Conservation (phyloP, 1,140 invertebrate species). For the Eriocheir sinensis region DNA sequence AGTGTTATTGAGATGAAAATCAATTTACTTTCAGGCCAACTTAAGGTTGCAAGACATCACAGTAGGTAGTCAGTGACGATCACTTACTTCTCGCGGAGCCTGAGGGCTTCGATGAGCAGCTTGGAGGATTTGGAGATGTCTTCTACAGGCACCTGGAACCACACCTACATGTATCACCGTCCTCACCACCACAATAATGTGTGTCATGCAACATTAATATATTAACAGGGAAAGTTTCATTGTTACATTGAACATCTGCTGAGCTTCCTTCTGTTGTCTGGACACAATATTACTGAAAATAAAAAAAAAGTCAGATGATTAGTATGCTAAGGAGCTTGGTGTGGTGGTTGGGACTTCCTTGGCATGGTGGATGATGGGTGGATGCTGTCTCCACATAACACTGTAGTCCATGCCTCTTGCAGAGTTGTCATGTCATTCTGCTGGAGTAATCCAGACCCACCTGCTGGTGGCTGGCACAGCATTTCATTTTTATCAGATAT, state of each 20-base stretch:
- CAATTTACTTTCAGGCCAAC: neutral
- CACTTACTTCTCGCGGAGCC: constrained; percentile 70
- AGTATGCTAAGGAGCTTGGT: too few species aligned
- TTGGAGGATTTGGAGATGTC: constrained; percentile 72
- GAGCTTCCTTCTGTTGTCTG: neutral
- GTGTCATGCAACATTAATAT: constrained; percentile 11
- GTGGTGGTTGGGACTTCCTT: too few species aligned
- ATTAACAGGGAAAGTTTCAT: neutral
- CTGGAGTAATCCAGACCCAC: too few species aligned
- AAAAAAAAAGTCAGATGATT: too few species aligned
- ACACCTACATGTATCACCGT: neutral
- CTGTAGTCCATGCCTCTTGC: too few species aligned
- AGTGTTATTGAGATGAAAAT: neutral
- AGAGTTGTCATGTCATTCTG: too few species aligned
- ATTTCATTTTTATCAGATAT: too few species aligned
- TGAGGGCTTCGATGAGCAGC: constrained; percentile 65
- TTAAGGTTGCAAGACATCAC: neutral
- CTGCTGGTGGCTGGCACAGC: too few species aligned
- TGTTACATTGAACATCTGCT: neutral
- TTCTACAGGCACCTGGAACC: constrained; percentile 65
- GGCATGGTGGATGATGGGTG: too few species aligned
- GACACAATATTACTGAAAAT: too few species aligned
- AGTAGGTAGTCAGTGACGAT: neutral
- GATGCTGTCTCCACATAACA: too few species aligned
- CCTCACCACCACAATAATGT: neutral